phyloP scores from a whole-genome alignment of 2,888 invertebrate species.

The Cephus pulcher region DNA sequence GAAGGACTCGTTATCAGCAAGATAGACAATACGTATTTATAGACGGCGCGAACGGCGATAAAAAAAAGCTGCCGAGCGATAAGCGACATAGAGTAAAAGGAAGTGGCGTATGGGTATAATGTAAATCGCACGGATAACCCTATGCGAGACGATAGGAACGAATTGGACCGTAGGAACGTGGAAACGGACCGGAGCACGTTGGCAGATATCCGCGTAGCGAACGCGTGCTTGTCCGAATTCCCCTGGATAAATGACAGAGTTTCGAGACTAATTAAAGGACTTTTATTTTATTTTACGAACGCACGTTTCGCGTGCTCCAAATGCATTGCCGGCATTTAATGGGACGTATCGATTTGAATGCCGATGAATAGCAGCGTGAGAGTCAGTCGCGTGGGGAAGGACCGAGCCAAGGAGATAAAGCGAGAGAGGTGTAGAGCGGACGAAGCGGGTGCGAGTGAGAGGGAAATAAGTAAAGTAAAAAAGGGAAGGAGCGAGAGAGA shows the following conservation, averaged over 20 bases:
- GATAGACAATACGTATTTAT: neutral
- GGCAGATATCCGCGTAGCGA: neutral
- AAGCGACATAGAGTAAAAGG: neutral
- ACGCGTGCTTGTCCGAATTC: neutral
- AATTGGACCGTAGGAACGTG: neutral
- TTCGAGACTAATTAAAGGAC: slow-evolving; percentile 32
- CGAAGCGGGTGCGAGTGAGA: neutral
- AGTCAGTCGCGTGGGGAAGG: slow-evolving; percentile 22
- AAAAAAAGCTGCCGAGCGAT: neutral
- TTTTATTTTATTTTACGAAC: neutral
- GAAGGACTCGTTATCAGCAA: neutral
- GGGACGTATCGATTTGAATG: slow-evolving; percentile 45
- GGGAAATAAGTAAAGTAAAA: neutral
- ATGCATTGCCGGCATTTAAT: slow-evolving; percentile 40
- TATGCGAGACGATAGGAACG: neutral
- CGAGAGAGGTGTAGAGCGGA: neutral
- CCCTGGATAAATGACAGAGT: slow-evolving; percentile 18
- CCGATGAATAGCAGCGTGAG: slow-evolving; percentile 44
- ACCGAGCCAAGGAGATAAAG: slow-evolving; percentile 22
- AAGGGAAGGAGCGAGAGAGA: neutral
- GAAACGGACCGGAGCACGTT: neutral
- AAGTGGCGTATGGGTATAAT: neutral
- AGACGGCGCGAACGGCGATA: neutral
- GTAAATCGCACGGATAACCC: neutral
- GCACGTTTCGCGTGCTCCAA: slow-evolving; percentile 32